These are phyloP conservation scores for Zaprionus taronus DNA, from an alignment of 1,140 invertebrate species.

Conservation along the genomic window DNA sequence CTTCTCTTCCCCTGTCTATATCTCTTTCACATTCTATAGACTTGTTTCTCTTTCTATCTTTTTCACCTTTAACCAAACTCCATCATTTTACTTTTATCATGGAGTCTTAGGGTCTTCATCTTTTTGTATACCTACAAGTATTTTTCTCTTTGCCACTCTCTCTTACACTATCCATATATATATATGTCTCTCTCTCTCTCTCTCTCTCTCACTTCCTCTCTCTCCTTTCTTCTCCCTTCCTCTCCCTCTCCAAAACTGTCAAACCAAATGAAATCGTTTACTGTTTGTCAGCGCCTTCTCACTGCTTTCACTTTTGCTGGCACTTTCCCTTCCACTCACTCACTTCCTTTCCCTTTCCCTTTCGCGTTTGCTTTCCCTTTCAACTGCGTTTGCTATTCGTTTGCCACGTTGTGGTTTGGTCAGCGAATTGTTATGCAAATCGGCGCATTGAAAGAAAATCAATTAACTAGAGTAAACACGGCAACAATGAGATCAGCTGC, in stretches of 20 bases:
- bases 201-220: background rate
- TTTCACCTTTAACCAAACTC: background rate
- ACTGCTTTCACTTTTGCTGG: conserved; percentile 32
- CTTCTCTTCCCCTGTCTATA: background rate
- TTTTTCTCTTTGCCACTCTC: background rate
- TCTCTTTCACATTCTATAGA: background rate
- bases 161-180: background rate
- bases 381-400: background rate
- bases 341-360: background rate
- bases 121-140: background rate
- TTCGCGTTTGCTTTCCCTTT: conserved; percentile 41
- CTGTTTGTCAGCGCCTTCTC: conserved; percentile 23
- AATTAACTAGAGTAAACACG: conserved; percentile 78
- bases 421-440: conserved; percentile 72
- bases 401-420: conserved; percentile 17
- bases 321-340: background rate
- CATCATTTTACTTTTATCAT: no score
- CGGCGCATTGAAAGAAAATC: conserved; percentile 78
- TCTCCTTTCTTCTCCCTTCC: background rate
- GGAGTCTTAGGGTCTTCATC: no score
- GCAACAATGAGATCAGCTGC: conserved; percentile 39
- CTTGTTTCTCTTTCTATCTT: background rate
- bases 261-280: conserved; percentile 51
- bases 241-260: conserved; percentile 17
- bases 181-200: background rate